Evolutionary conservation across 2,113 vertebrate species (phyloP).

Genomic region (Heptranchias perlo): DNA sequence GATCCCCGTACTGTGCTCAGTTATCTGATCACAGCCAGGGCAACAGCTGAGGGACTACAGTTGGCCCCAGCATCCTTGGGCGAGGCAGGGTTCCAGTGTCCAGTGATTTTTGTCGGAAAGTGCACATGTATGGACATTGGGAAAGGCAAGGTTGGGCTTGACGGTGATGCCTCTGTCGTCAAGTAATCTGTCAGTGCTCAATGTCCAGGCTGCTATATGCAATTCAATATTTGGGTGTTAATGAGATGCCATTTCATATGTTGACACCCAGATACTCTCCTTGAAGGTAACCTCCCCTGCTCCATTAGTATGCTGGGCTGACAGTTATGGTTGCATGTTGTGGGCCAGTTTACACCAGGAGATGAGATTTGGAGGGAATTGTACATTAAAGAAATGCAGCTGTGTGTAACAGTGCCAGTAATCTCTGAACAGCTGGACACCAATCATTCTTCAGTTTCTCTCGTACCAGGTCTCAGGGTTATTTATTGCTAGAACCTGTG

Average conservation of each 20-base stretch:
- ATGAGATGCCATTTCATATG: neutral
- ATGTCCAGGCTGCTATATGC: neutral
- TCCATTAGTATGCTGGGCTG: neutral
- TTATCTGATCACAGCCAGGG: neutral
- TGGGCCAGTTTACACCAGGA: neutral
- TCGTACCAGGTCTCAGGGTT: neutral
- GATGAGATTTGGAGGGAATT: neutral
- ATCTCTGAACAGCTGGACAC: neutral
- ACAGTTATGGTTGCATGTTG: neutral
- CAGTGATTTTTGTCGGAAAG: neutral
- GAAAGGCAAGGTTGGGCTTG: neutral
- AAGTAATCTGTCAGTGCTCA: neutral
- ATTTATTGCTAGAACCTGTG: neutral
- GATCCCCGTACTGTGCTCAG: too few species aligned
- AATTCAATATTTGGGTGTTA: neutral
- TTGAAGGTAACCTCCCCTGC: neutral
- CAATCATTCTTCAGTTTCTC: neutral
- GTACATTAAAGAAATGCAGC: neutral
- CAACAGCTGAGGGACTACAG: neutral
- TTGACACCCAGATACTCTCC: neutral
- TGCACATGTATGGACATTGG: neutral
- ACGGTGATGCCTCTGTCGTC: neutral
- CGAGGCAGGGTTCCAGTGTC: neutral
- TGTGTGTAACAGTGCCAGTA: neutral
- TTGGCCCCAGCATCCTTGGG: neutral